phyloP scores from a whole-genome alignment of 2,888 invertebrate species.

The Masnerella sp. region DNA sequence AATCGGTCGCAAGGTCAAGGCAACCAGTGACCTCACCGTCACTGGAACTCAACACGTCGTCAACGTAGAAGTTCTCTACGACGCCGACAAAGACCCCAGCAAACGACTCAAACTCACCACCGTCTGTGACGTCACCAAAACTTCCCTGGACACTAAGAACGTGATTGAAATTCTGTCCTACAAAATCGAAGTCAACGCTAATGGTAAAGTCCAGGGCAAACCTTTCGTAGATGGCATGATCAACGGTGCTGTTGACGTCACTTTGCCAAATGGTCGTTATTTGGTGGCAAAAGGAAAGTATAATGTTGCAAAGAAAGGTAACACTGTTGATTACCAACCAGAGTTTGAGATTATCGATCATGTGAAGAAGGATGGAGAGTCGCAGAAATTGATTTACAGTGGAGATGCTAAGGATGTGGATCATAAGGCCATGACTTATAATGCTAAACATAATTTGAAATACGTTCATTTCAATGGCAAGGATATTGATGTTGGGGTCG shows the following conservation, averaged over 20 bases:
- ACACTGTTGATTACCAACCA: slow-evolving; percentile 60
- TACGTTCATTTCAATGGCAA: slow-evolving; percentile 79
- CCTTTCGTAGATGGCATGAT: slow-evolving; percentile 76
- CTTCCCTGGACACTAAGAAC: slow-evolving; percentile 82
- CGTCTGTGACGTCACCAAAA: slow-evolving; percentile 79
- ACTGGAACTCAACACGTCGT: slow-evolving; percentile 82
- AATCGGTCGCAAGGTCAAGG: slow-evolving; percentile 76
- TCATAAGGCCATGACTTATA: slow-evolving; percentile 75
- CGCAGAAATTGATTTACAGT: slow-evolving; percentile 76
- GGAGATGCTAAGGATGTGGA: slow-evolving; percentile 77
- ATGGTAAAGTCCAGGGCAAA: slow-evolving; percentile 77
- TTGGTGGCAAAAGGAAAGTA: slow-evolving; percentile 76
- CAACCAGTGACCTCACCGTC: slow-evolving; percentile 80
- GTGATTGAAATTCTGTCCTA: slow-evolving; percentile 78
- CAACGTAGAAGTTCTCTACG: slow-evolving; percentile 82
- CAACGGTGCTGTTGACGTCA: slow-evolving; percentile 78
- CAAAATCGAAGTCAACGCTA: slow-evolving; percentile 78
- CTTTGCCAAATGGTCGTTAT: slow-evolving; percentile 79
- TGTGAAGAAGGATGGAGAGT: slow-evolving; percentile 76
- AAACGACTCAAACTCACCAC: slow-evolving; percentile 84
- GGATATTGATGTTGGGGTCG: slow-evolving; percentile 75
- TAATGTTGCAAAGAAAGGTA: slow-evolving; percentile 65
- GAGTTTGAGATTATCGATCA: slow-evolving; percentile 73
- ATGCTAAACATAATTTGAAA: slow-evolving; percentile 74
- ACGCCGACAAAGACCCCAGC: slow-evolving; percentile 84